Evolutionary conservation across 2,888 invertebrate genomes (phyloP), one percentile per base, ranked within the genome.

Genomic region (Archips xylosteana): DNA sequence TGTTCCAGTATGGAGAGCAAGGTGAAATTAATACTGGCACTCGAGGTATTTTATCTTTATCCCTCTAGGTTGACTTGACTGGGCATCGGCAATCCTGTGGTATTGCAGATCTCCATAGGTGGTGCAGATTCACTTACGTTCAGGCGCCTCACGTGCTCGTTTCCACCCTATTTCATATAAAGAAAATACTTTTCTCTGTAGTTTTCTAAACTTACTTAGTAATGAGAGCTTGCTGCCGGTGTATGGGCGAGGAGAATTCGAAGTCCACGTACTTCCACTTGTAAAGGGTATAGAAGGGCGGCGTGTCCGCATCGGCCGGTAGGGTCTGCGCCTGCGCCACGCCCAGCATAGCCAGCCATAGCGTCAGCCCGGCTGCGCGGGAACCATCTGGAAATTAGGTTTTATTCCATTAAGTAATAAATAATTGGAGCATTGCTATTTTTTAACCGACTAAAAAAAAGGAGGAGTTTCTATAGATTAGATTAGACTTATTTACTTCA

Each of bases 191-290:
- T 5, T 13, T 47, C 5, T 49, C 49, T 49, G 6, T 49, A 8
- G 23, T 2, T 54, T 54, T 9, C 23, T 54, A 3, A 49, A n/a
- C 13, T 82, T 89, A 95, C 95, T 96, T 95, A 42, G 92, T 94
- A 36, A 88, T 87, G 12, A 97, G 91, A 0, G 97, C 97, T 45
- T 89, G 85, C 42, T 95, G 90, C 34, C 97, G 92, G 61, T 95
- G 95, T 13, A 90, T 89, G 23, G 92, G 89, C 0, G 95, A 95
- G 3, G 96, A 95, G 85, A 96, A 98, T 66, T 96, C 96, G 83
- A 96, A 97, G 84, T 98, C 97, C 5, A 98, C 87, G 49, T 95
- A 94, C 76, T 96, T 96, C 97, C 97, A 98, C 74, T 96, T 96
- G 85, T 97, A 97, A 34, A 96, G 92, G 36, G 96, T 95, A 79